Conservation (phyloP, 2,797 vertebrate species). For the Malurus splendens region DNA sequence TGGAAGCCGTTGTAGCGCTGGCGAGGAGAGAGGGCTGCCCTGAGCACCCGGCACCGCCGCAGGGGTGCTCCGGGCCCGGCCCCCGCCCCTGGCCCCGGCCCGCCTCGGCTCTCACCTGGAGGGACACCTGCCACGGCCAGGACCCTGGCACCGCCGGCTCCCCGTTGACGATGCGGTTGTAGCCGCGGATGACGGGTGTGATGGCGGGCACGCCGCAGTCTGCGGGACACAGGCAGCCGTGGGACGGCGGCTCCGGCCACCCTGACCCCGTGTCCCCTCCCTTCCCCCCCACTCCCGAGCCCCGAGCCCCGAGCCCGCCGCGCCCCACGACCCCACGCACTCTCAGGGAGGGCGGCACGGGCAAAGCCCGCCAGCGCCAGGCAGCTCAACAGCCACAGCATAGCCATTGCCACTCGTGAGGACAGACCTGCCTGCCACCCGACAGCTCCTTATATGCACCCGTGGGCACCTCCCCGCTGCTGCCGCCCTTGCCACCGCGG, state of each 20-base stretch:
- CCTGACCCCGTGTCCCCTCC: fast-evolving
- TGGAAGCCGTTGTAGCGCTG: slow-evolving; percentile 70
- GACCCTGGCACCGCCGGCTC: slow-evolving; percentile 83
- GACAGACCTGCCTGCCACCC: neutral
- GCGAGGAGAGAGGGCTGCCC: neutral
- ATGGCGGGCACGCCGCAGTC: slow-evolving; percentile 84
- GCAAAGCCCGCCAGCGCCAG: neutral
- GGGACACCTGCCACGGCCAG: slow-evolving; percentile 91
- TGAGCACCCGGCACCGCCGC: neutral
- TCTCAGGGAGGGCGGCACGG: neutral
- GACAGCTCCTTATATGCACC: neutral
- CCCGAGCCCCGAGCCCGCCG: fast-evolving
- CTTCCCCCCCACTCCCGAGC: fast-evolving
- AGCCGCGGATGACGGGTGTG: slow-evolving; percentile 72
- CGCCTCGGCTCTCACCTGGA: slow-evolving; percentile 66
- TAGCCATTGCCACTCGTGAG: neutral
- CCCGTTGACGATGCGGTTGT: slow-evolving; percentile 83
- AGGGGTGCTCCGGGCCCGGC: neutral
- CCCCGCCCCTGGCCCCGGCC: neutral
- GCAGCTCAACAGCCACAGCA: slow-evolving; percentile 10
- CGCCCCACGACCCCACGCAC: neutral
- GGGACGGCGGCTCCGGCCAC: fast-evolving
- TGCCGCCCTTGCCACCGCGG: fast-evolving
- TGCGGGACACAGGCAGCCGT: neutral
- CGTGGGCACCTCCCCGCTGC: neutral